A percentile compares a stretch with the other conserved stretches of the same genome.
Conservation (phyloP, 92 coral and sea anemone species). For the Ricordea florida region DNA sequence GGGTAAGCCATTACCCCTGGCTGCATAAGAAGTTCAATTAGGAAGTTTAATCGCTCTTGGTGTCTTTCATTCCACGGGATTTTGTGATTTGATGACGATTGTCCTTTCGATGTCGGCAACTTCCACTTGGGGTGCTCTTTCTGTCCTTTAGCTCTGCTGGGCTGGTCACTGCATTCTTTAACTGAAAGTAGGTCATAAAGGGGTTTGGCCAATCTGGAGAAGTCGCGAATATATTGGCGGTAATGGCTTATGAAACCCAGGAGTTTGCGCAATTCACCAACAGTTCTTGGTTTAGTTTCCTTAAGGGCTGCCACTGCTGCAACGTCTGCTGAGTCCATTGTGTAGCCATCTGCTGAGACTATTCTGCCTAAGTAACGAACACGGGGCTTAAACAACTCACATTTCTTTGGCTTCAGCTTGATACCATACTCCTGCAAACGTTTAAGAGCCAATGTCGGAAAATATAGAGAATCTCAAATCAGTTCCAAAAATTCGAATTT, state of each 20-base stretch:
- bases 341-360: constrained; percentile 65
- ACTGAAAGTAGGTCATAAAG: constrained; percentile 41
- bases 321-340: constrained; percentile 49
- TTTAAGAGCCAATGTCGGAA: too few relatives aligned
- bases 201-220: constrained; percentile 67
- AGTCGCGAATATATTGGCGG: constrained; percentile 61
- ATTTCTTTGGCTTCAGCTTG: constrained; percentile 68
- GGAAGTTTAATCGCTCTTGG: not conserved
- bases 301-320: constrained; percentile 44
- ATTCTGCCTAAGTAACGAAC: constrained; percentile 67
- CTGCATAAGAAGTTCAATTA: constrained; percentile 6
- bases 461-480: too few relatives aligned
- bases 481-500: too few relatives aligned
- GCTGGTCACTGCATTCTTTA: not conserved
- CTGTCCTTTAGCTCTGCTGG: not conserved
- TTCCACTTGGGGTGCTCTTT: not conserved
- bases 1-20: constrained; percentile 47
- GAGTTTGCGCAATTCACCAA: constrained; percentile 66
- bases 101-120: not conserved
- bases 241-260: constrained; percentile 69
- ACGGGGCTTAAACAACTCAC: constrained; percentile 54
- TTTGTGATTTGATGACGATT: not conserved
- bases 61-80: constrained; percentile 24
- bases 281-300: constrained; percentile 50
- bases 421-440: constrained; percentile 55